Conservation (phyloP, 2,888 invertebrate species). For the Lottia scabra region DNA sequence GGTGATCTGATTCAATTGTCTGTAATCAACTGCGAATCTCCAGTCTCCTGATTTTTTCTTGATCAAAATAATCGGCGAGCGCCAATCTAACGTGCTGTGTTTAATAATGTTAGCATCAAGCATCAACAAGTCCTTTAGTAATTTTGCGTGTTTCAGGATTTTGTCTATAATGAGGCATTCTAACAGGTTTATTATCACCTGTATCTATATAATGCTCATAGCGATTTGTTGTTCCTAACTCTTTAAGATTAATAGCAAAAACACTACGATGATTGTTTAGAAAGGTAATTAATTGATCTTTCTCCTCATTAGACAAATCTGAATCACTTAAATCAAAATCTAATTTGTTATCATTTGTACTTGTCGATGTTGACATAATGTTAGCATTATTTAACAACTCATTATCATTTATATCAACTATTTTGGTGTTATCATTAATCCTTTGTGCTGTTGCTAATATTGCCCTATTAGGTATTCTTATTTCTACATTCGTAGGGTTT, state of each 20-base stretch:
- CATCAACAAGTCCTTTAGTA: constrained; percentile 15
- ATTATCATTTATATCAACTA: neutral
- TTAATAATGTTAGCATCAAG: constrained; percentile 30
- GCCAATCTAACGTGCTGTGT: constrained; percentile 27
- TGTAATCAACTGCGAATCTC: constrained; percentile 36
- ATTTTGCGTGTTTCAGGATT: constrained; percentile 21
- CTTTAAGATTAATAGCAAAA: constrained; percentile 23
- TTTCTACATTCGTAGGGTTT: constrained; percentile 24
- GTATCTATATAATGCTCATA: constrained; percentile 34
- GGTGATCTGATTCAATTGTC: constrained; percentile 30
- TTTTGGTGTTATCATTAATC: neutral
- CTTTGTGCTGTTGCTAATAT: constrained; percentile 23
- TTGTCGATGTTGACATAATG: neutral
- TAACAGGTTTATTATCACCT: constrained; percentile 24
- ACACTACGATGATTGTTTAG: neutral
- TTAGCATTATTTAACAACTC: neutral
- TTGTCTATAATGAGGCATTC: constrained; percentile 23
- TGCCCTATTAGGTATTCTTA: constrained; percentile 22
- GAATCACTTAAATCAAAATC: constrained; percentile 15
- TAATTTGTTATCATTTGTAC: neutral
- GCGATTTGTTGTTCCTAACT: constrained; percentile 28
- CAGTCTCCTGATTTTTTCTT: constrained; percentile 28
- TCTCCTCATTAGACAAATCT: constrained; percentile 11
- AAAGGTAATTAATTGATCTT: neutral
- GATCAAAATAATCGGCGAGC: constrained; percentile 32